Conservation (phyloP, 2,888 invertebrate genomes). For the Ariolimax columbianus region DNA sequence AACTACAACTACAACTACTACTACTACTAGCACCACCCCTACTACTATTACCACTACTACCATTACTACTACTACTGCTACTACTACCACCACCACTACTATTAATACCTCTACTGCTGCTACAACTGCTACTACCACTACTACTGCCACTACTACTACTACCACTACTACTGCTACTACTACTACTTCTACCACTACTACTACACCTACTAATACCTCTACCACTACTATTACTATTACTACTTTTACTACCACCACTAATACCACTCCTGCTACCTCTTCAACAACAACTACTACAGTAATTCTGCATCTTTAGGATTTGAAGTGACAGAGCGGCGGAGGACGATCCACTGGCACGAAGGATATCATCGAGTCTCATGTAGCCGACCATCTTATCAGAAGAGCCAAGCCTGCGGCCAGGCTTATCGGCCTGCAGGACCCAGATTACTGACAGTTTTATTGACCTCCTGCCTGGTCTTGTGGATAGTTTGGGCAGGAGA, state of each 20-base stretch:
- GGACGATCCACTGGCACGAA: background rate
- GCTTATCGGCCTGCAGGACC: background rate
- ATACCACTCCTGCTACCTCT: background rate
- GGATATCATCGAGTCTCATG: background rate
- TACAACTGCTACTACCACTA: conserved; percentile 27
- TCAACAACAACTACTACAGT: background rate
- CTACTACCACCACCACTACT: conserved; percentile 19
- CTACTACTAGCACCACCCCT: conserved; percentile 10
- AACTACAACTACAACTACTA: conserved; percentile 6
- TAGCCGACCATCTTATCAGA: background rate
- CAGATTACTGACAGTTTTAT: conserved; percentile 34
- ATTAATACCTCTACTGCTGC: background rate
- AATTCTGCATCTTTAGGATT: no score
- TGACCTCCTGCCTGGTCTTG: background rate
- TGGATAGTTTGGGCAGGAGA: conserved; percentile 3
- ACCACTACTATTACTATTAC: conserved; percentile 17
- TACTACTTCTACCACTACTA: background rate
- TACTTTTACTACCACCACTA: background rate
- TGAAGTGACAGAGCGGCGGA: no score
- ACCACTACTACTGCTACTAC: conserved; percentile 28
- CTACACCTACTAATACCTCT: background rate
- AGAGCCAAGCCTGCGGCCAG: background rate
- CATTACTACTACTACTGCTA: background rate
- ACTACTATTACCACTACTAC: conserved; percentile 8
- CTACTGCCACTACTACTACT: conserved; percentile 26